phyloP scores from a whole-genome alignment of 2,797 vertebrate species.

The Amniataba percoides region DNA sequence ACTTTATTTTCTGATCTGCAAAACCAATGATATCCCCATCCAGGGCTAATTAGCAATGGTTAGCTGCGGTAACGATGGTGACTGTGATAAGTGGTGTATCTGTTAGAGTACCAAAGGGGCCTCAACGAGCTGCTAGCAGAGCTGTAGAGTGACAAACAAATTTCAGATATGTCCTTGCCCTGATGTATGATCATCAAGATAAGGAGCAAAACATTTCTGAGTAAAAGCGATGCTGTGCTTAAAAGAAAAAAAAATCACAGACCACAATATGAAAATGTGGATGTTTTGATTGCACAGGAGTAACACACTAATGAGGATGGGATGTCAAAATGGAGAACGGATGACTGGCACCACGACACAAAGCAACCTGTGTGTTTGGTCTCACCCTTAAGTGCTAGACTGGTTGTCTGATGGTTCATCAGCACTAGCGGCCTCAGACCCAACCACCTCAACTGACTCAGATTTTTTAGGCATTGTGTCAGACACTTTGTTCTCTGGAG shows the following conservation, averaged over 20 bases:
- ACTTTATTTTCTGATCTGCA: neutral
- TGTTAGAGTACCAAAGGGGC: neutral
- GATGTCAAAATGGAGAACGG: constrained; percentile 45
- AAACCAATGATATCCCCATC: neutral
- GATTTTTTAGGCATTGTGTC: constrained; percentile 78
- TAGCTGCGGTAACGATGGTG: neutral
- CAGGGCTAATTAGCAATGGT: too few relatives aligned
- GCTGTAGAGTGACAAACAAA: neutral
- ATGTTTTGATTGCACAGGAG: constrained; percentile 24
- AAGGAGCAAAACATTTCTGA: neutral
- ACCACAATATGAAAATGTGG: constrained; percentile 38
- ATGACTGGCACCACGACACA: constrained; percentile 66
- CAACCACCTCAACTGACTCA: constrained; percentile 82
- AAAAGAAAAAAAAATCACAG: neutral
- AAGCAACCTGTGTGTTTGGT: constrained; percentile 47
- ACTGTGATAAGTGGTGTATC: neutral
- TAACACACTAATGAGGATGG: constrained; percentile 52
- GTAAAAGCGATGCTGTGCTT: neutral
- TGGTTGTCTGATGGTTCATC: constrained; percentile 79
- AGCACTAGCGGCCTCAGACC: constrained; percentile 74
- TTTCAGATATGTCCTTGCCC: neutral
- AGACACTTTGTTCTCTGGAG: constrained; percentile 82
- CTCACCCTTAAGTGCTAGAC: constrained; percentile 84
- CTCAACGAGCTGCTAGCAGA: neutral
- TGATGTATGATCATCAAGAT: neutral